phyloP scores from a whole-genome alignment of 2,113 vertebrate genomes.

The Saguinus imperator region DNA sequence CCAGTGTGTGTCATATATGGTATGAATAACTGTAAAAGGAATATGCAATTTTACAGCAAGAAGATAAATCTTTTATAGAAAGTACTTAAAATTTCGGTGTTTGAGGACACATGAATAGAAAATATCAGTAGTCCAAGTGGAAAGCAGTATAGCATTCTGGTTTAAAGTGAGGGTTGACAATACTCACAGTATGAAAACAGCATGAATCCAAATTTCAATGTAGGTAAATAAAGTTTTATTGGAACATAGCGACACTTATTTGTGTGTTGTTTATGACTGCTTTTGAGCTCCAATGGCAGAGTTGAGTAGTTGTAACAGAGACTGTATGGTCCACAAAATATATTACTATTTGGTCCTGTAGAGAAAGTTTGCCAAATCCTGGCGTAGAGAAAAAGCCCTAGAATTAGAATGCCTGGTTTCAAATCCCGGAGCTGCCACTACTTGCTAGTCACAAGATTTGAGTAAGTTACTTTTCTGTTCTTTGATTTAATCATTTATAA shows the following conservation, averaged over 20 bases:
- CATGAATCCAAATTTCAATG: background rate
- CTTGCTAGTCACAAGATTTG: background rate
- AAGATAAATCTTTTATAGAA: background rate
- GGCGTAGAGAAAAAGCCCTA: background rate
- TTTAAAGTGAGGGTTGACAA: background rate
- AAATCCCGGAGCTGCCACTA: background rate
- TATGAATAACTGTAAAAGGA: conserved; percentile 1
- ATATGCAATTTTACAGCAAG: background rate
- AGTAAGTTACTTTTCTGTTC: background rate
- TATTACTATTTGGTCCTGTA: background rate
- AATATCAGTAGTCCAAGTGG: background rate
- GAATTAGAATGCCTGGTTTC: background rate
- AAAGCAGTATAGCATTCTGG: background rate
- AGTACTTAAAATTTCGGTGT: background rate
- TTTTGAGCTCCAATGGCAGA: background rate
- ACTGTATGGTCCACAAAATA: background rate
- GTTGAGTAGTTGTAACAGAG: background rate
- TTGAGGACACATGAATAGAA: background rate
- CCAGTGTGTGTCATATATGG: background rate
- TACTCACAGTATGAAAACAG: background rate
- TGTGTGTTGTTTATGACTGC: background rate
- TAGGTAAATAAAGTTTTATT: background rate
- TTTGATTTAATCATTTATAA: background rate
- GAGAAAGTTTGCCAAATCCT: background rate
- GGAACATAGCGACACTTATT: background rate